These are phyloP conservation scores for Mayetiola destructor DNA, from an alignment of 2,888 invertebrate genomes.

Conservation along the genomic window DNA sequence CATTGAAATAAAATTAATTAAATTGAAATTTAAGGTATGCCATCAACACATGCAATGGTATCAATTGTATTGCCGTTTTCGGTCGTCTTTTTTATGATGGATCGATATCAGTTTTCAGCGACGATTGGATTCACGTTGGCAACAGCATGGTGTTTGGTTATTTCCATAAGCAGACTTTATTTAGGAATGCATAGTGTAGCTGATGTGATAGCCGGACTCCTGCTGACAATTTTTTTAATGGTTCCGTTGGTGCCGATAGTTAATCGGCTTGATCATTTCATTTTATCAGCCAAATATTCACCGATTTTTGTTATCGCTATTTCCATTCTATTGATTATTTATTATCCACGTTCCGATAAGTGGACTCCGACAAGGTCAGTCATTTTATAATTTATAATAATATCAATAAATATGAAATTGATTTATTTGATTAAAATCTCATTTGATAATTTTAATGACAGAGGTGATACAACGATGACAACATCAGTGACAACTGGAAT, in stretches of 20 bases:
- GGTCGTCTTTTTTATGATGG: constrained; percentile 61
- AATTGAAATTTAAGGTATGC: too few species aligned
- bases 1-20: too few species aligned
- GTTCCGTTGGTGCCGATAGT: constrained; percentile 58
- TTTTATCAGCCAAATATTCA: constrained; percentile 50
- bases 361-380: constrained; percentile 79
- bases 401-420: neutral
- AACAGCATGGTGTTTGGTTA: constrained; percentile 54
- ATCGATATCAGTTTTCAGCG: constrained; percentile 54
- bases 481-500: constrained; percentile 69
- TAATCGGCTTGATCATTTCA: constrained; percentile 55
- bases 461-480: constrained; percentile 82
- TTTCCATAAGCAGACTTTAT: constrained; percentile 75
- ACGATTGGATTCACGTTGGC: constrained; percentile 45
- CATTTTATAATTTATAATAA: too few species aligned
- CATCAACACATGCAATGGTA: constrained; percentile 91
- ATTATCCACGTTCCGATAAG: constrained; percentile 66
- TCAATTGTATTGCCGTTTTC: constrained; percentile 79
- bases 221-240: constrained; percentile 52
- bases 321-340: constrained; percentile 54
- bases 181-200: constrained; percentile 87
- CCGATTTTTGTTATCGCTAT: constrained; percentile 47
- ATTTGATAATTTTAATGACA: constrained; percentile 26
- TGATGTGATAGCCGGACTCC: constrained; percentile 68
- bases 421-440: neutral